phyloP scores from a whole-genome alignment of 2,113 vertebrate genomes.

The Tretioscincus oriximinensis region DNA sequence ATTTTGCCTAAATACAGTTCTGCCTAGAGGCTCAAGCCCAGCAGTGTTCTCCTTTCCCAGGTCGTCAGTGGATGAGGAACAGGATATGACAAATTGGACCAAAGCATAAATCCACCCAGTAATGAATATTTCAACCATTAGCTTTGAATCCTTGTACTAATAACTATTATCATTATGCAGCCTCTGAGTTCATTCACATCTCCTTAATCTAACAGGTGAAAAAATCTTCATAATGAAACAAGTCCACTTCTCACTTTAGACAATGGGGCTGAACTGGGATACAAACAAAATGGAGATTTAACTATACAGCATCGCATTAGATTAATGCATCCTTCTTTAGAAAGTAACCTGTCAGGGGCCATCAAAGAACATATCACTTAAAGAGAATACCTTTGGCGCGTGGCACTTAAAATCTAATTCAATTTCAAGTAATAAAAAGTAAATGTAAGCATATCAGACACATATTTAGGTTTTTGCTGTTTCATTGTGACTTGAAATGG shows the following conservation, averaged over 20 bases:
- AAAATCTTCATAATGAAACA: background rate
- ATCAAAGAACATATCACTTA: background rate
- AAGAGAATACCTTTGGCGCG: background rate
- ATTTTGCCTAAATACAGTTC: too few species aligned
- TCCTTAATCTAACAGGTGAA: background rate
- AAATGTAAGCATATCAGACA: constrained; percentile 1
- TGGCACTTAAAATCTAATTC: background rate
- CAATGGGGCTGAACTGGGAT: background rate
- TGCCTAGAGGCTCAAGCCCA: too few species aligned
- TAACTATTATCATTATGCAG: background rate
- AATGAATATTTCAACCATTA: background rate
- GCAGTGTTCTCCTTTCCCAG: too few species aligned
- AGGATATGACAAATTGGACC: too few species aligned
- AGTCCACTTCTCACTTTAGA: background rate
- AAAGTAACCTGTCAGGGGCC: background rate
- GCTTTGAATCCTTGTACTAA: background rate
- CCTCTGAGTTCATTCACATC: background rate
- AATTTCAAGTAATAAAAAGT: constrained; percentile 13
- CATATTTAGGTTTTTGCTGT: constrained; percentile 11
- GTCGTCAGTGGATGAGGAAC: too few species aligned
- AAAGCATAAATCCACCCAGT: too few species aligned
- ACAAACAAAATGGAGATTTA: background rate
- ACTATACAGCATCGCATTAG: background rate
- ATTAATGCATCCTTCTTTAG: background rate
- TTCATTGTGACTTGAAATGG: constrained; percentile 1